Base-by-base conservation (phyloP, 2,888 invertebrate species). In the Serripes groenlandicus region DNA sequence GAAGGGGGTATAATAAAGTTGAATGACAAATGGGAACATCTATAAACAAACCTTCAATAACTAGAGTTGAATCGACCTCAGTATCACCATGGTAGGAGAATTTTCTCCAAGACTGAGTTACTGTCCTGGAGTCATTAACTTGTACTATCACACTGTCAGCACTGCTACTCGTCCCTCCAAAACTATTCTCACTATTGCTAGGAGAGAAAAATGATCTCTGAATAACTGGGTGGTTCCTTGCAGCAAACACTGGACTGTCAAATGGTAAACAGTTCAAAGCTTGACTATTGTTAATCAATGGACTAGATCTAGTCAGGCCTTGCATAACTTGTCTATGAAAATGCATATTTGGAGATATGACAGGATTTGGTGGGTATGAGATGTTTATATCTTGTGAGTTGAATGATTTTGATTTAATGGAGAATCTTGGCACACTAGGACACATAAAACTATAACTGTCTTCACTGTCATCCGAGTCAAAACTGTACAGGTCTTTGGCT, bases 31-130 rank as follows among this genome's bases (percentile, higher is more conserved):
- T n/a, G n/a, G n/a, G n/a, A n/a, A n/a, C n/a, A n/a, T n/a, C n/a
- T n/a, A n/a, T n/a, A n/a, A n/a, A 9, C 81, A 73, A 78, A 93
- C 93, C 93, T 91, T 94, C 94, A 70, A 92, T 90, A 69, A 90
- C 90, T 5, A 91, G 87, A 21, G 92, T 92, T 28, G 92, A 92
- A 58, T 93, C 92, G 15, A 91, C 88, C 28, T 87, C 88, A 23
- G 88, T 85, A 74, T 92, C 90, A 34, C 86, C 85, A 56, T 85
- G 86, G 62, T 92, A 91, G 0, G 92, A 90, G 85, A 92, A 94
- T 68, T 92, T 90, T 26, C 93, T 83, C 58, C 93, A 91, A n/a
- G 93, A 93, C 75, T 92, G 93, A n/a, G 94, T 94, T 23, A 94
- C 92, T 56, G 94, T 93, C 80, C 93, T 90, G 18, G 94, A 91